Base-by-base conservation (phyloP, 2,888 invertebrate species). In the Eupithecia abbreviata region DNA sequence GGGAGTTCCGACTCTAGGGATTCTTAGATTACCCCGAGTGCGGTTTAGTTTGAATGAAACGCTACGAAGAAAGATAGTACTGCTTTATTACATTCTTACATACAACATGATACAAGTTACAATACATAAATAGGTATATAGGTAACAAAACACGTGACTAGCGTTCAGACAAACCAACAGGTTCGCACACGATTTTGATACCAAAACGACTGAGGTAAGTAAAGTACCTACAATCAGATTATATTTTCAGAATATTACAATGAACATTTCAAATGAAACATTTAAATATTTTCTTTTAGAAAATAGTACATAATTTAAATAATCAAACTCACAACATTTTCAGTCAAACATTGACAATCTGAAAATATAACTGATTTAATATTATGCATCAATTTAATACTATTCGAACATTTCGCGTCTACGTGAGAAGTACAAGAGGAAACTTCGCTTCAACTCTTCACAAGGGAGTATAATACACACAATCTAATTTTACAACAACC, bases 141-240 rank as follows among this genome's bases (percentile, higher is more conserved):
- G 94, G 95, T 95, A 95, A 95, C 95, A 91, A 94, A 95, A 92
- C 90, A 90, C 91, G 91, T 95, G 95, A 95, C 95, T 95, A 95
- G 95, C 92, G 92, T 90, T 88, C 86, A 89, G 85, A 90, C 85
- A 90, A 75, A 77, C 73, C 55, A 73, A 80, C 65, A 30, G 76
- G 66, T 73, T 72, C 69, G 71, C 68, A 73, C 72, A 75, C 75
- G 80, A 78, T 73, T 80, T 80, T 81, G 79, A 81, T 79, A 78
- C 76, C 73, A 71, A 70, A 70, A 74, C 47, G 47, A 47, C 47
- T 72, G 72, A 72, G 58, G 55, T 70, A 70, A 47, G 67, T 69
- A 30, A 30, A 30, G 30, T 30, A 30, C 30, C 30, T 1, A 49
- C 69, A 5, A 47, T 9, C 30, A 69, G 69, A 12, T 18, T 69